phyloP scores from a whole-genome alignment of 2,797 vertebrate genomes.

The Odontamblyopus rebecca region DNA sequence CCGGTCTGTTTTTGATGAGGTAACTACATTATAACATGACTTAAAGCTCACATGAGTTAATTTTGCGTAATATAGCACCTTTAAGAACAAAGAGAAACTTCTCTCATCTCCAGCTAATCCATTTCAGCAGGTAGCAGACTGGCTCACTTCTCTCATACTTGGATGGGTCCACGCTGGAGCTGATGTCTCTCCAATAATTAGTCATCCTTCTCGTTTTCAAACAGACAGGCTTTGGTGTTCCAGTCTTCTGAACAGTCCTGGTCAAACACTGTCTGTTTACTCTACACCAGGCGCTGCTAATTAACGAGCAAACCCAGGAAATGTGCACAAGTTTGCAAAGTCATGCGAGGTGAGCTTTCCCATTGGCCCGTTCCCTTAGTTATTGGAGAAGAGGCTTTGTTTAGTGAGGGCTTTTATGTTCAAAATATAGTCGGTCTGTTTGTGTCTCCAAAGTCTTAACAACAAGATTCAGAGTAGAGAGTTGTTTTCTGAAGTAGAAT shows the following conservation, averaged over 20 bases:
- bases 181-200: conserved; percentile 15
- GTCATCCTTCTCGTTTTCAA: neutral
- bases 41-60: too few species aligned
- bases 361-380: neutral
- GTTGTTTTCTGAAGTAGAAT: conserved; percentile 16
- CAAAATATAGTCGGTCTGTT: conserved; percentile 31
- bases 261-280: conserved; percentile 18
- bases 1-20: too few species aligned
- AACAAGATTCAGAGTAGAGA: neutral
- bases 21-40: too few species aligned
- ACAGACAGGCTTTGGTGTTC: neutral
- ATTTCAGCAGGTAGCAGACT: neutral
- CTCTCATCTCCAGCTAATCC: neutral
- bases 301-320: conserved; percentile 1
- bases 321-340: conserved; percentile 6
- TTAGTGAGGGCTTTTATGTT: conserved; percentile 18
- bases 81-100: neutral
- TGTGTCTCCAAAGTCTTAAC: conserved; percentile 2
- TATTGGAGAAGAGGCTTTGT: conserved; percentile 33
- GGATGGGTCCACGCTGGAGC: conserved; percentile 2
- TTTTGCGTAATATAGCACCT: too few species aligned
- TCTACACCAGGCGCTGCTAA: conserved; percentile 8
- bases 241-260: conserved; percentile 5
- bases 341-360: neutral
- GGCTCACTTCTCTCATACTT: conserved; percentile 16